Base-by-base conservation (phyloP, 2,797 vertebrate species). In the Pagetopsis macropterus region DNA sequence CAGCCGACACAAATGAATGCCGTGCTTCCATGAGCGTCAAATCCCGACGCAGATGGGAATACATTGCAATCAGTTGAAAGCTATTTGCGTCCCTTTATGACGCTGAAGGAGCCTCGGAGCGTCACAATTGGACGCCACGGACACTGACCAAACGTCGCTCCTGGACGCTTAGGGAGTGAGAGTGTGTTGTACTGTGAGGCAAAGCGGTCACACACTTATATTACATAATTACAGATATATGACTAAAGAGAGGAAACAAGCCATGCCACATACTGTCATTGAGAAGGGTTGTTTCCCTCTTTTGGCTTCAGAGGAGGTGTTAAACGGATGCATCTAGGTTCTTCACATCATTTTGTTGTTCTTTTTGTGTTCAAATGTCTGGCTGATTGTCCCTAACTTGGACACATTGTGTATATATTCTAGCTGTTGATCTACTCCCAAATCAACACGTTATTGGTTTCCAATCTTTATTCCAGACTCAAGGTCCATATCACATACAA, bases 191-290 rank as follows among this genome's bases (percentile, higher is more conserved):
- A 19, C 19, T 81, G 59, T 76, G 58, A 65, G 43, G 59, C 52
- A 49, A 60, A 66, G 70, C 76, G 69, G 82, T 83, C 85, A 81
- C 69, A 70, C 21, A 10, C 72, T 72, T 78, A 55, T 14, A 75
- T 87, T 88, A 84, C 78, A 88, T 21, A 21, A 21, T 83, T 76
- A 44, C 27, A 80, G 64, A 68, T 62, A 50, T 85, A 50, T 85
- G 85, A 88, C 81, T 80, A 67, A 81, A 69, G 55, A 23, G 57
- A 45, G 40, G 14, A 55, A 52, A 48, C 55, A 17, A 64, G 31
- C 31, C 48, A 69, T 44, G 54, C 37, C 23, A 61, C 19, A 49
- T 4, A 44, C 31, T 52, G 23, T 48, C 64, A 75, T 0, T 40
- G 17, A 55, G 2, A 27, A 23, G 11, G 54, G 56, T 23, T 8